Conservation (phyloP, 2,888 invertebrate genomes). For the Clostera curtula region DNA sequence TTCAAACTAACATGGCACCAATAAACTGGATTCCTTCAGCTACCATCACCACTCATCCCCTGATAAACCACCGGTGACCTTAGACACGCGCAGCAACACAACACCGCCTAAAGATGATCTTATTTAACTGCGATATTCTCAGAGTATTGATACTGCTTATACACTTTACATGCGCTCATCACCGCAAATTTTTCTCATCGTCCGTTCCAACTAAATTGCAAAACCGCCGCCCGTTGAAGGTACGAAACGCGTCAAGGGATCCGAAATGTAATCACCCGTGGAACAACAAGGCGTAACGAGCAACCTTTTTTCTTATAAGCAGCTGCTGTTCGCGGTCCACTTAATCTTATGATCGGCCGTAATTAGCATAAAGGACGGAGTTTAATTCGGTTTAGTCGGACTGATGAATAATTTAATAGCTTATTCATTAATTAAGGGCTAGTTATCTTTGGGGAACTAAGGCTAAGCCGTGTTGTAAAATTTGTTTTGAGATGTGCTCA, state of each 20-base stretch:
- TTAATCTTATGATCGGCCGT: constrained; percentile 47
- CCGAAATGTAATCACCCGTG: constrained; percentile 54
- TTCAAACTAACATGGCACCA: too few relatives aligned
- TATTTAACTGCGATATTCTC: too few relatives aligned
- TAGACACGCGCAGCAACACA: too few relatives aligned
- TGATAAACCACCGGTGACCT: too few relatives aligned
- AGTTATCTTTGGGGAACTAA: too few relatives aligned
- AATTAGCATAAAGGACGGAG: constrained; percentile 40
- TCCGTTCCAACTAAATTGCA: constrained; percentile 60
- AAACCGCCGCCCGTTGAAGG: constrained; percentile 57
- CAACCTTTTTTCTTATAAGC: constrained; percentile 37
- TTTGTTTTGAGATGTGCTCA: too few relatives aligned
- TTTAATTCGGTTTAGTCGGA: constrained; percentile 19
- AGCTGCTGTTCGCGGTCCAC: constrained; percentile 45
- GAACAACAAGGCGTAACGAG: constrained; percentile 57
- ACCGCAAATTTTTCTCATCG: constrained; percentile 63
- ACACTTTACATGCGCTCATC: constrained; percentile 27
- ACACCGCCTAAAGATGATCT: too few relatives aligned
- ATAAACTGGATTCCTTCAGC: too few relatives aligned
- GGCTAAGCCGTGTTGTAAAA: too few relatives aligned
- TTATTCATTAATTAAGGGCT: constrained; percentile 20
- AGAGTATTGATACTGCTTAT: constrained; percentile 17
- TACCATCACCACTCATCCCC: too few relatives aligned
- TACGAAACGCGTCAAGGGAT: constrained; percentile 47
- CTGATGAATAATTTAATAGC: constrained; percentile 30